Base-by-base conservation (phyloP, 2,888 invertebrate species). In the Apamea epomidion region DNA sequence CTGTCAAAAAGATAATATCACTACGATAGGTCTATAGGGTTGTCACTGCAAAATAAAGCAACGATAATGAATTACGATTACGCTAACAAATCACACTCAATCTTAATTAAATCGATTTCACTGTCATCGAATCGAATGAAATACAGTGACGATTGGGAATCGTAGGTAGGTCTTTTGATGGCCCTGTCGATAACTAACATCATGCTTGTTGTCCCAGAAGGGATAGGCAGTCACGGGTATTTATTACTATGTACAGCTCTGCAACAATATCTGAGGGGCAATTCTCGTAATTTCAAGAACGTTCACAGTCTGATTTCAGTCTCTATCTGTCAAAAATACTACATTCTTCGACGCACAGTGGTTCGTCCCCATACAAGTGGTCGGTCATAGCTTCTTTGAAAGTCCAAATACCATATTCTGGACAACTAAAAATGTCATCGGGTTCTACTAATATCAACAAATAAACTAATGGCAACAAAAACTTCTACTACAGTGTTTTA, bases 91-190 rank as follows among this genome's bases (percentile, higher is more conserved):
- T 78, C 58, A 25, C n/a, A 54, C n/a, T 51, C 58, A 37, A 86
- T 86, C 86, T 75, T 75, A 83, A 76, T 81, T 14, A 84, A 83
- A 84, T 74, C 80, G 76, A 80, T 73, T 58, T 21, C 1, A 58
- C 8, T 65, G n/a, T 65, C 69, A 62, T 65, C 10, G 37, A 37
- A 32, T 51, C 5, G 3, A 72, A 37, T 54, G 42, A n/a, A 37
- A 74, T 29, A 69, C 21, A 60, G 37, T 74, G 69, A 64, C 16
- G 14, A n/a, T 80, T 68, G 29, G 21, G 18, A 25, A 8, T 25
- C 29, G 12, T 64, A 37, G 29, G 48, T 48, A 8, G 25, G 6
- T 10, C 7, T 60, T 68, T 58, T 60, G 29, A 68, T 51, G n/a
- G 48, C 68, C 71, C 54, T 72, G 54, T 72, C 37, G 54, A 58